Conservation (phyloP, 2,888 invertebrate genomes). For the Opisthograptis luteolata region DNA sequence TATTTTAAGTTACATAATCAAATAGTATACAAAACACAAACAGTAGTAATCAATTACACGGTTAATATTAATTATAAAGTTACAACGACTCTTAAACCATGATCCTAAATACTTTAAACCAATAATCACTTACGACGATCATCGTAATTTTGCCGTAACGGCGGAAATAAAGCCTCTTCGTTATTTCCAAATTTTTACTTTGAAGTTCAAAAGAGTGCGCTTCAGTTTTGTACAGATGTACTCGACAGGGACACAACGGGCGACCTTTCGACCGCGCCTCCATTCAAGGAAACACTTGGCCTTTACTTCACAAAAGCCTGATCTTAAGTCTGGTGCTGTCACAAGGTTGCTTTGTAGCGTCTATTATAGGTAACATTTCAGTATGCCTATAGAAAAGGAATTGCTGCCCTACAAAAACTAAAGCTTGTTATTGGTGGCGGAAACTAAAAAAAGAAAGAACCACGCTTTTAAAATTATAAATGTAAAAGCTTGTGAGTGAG, state of each 20-base stretch:
- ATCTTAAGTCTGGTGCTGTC: constrained; percentile 53
- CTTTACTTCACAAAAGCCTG: constrained; percentile 65
- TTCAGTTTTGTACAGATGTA: constrained; percentile 58
- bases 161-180: constrained; percentile 17
- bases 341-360: constrained; percentile 50
- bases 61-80: background rate
- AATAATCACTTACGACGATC: constrained; percentile 19
- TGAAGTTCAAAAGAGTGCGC: constrained; percentile 41
- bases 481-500: no score
- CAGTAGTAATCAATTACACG: no score
- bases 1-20: no score
- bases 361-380: constrained; percentile 24
- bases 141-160: constrained; percentile 16
- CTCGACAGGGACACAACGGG: constrained; percentile 64
- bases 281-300: constrained; percentile 67
- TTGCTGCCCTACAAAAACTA: no score
- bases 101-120: constrained; percentile 1
- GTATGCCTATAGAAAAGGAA: background rate
- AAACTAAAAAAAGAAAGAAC: no score
- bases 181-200: constrained; percentile 18
- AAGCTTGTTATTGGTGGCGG: no score
- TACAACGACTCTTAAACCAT: background rate
- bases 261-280: constrained; percentile 64
- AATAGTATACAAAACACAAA: no score
- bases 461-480: no score